Conservation (phyloP, 2,113 vertebrate genomes). For the Balaenoptera acutorostrata region DNA sequence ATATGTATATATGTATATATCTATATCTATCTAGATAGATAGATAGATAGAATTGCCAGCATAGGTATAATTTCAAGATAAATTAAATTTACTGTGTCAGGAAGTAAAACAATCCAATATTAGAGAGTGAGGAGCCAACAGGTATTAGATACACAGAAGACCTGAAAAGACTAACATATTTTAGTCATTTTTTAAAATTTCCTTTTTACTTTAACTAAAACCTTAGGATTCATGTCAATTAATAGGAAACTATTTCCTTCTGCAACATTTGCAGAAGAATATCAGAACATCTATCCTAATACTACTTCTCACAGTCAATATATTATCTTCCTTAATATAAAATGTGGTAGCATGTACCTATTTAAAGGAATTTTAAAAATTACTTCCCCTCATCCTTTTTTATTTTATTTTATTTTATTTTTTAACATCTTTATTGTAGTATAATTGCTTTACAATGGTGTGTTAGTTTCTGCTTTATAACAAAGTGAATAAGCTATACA, state of each 20-base stretch:
- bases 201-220: neutral
- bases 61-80: neutral
- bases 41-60: neutral
- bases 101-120: neutral
- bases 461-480: too few relatives aligned
- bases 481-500: too few relatives aligned
- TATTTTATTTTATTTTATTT: too few relatives aligned
- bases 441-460: too few relatives aligned
- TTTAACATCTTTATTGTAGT: too few relatives aligned
- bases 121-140: fast-evolving
- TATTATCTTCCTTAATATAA: neutral
- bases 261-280: neutral
- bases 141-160: neutral
- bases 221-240: neutral
- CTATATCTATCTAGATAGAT: neutral
- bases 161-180: neutral
- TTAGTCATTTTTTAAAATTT: neutral
- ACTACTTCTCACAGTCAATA: neutral
- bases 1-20: neutral
- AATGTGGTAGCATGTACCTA: neutral
- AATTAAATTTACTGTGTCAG: neutral
- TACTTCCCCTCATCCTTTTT: neutral
- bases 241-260: neutral
- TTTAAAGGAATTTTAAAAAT: neutral
- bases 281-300: neutral